These are phyloP conservation scores for Anseranas semipalmata DNA, from an alignment of 2,113 vertebrate species.

Conservation along the genomic window DNA sequence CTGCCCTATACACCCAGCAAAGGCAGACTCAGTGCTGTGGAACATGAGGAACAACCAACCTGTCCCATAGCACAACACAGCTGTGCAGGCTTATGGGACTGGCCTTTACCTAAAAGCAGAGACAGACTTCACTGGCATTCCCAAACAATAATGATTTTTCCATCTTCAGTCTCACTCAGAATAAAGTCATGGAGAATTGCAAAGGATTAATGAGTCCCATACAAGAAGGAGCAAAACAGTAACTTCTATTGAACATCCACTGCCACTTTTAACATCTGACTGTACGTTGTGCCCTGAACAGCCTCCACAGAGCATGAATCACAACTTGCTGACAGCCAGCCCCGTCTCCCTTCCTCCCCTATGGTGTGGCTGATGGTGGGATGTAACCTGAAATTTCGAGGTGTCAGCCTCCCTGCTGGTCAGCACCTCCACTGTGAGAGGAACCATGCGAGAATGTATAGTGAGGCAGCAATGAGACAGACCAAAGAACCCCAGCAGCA, in stretches of 20 bases:
- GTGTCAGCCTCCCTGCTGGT: not conserved
- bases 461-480: not conserved
- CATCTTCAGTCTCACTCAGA: not conserved
- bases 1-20: fast-evolving
- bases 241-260: not conserved
- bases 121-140: not conserved
- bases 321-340: not conserved
- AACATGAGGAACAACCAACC: not conserved
- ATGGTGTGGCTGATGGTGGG: not conserved
- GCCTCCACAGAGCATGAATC: not conserved
- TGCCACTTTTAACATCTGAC: not conserved
- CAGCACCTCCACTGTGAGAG: not conserved
- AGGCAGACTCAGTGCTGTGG: not conserved
- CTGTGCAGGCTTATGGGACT: not conserved
- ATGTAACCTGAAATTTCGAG: fast-evolving
- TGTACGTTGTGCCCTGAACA: not conserved
- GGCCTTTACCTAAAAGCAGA: not conserved
- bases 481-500: not conserved
- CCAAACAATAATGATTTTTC: not conserved
- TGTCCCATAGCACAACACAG: fast-evolving
- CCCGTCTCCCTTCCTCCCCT: not conserved
- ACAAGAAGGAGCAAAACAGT: not conserved
- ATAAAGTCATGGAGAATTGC: not conserved
- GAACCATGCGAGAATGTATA: not conserved
- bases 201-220: not conserved